Evolutionary conservation across 2,797 vertebrate species (phyloP).

Genomic region (Falco berigora): DNA sequence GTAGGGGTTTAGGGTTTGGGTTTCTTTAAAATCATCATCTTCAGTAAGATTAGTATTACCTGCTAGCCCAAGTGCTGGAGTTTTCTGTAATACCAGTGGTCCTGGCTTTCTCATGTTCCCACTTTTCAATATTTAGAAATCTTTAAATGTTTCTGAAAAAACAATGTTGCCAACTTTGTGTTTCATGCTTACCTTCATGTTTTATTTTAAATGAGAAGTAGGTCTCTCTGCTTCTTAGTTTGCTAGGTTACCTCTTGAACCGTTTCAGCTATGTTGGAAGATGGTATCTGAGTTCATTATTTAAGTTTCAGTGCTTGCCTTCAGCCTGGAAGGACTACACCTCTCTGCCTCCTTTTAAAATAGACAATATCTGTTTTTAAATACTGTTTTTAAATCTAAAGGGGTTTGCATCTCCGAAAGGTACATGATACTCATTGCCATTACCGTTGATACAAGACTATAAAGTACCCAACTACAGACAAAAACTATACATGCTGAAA

Average conservation of each 20-base stretch:
- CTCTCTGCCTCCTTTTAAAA: neutral
- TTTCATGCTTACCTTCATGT: neutral
- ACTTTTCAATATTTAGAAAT: neutral
- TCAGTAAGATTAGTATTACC: neutral
- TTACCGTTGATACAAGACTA: neutral
- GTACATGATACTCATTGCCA: neutral
- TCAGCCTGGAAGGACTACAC: neutral
- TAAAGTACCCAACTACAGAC: neutral
- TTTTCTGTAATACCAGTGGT: neutral
- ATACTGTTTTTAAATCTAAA: neutral
- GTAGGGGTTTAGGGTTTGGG: neutral
- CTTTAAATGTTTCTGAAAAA: neutral
- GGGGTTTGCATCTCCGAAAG: neutral
- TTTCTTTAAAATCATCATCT: neutral
- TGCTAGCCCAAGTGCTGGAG: neutral
- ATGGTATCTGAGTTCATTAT: neutral
- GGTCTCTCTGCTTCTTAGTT: neutral
- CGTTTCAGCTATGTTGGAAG: neutral
- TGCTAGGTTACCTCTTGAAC: neutral
- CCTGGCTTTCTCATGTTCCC: neutral
- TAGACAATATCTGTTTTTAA: neutral
- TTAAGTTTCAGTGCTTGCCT: neutral
- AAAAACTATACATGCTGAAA: neutral
- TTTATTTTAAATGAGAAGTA: neutral
- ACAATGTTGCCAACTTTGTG: neutral